Evolutionary conservation across 2,888 invertebrate genomes (phyloP).

Genomic region (Orthosia cruda): DNA sequence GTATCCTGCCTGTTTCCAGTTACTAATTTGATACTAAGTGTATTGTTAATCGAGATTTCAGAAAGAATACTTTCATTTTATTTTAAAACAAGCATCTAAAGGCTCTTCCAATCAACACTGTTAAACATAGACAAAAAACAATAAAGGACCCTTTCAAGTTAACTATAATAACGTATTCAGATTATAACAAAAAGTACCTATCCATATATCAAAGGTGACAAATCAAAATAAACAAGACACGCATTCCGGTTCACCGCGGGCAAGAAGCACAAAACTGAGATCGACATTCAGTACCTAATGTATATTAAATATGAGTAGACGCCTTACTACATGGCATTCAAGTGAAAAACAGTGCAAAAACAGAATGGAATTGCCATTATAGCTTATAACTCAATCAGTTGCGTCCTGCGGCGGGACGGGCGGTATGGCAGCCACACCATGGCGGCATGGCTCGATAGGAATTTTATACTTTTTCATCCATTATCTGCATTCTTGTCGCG

Average conservation of each 20-base stretch:
- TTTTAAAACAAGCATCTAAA: background rate
- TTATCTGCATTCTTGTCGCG: slow-evolving; percentile 83
- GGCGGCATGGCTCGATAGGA: slow-evolving; percentile 79
- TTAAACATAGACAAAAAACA: slow-evolving; percentile 19
- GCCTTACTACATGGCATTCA: slow-evolving; percentile 81
- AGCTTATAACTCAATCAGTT: slow-evolving; percentile 91
- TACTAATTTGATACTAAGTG: background rate
- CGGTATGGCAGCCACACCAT: slow-evolving; percentile 27
- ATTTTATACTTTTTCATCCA: slow-evolving; percentile 89
- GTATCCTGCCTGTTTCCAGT: background rate
- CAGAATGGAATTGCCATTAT: slow-evolving; percentile 89
- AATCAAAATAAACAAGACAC: slow-evolving; percentile 89
- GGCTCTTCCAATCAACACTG: background rate
- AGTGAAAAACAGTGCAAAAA: slow-evolving; percentile 90
- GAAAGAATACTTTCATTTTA: background rate
- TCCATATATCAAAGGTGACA: slow-evolving; percentile 89
- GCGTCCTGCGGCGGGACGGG: slow-evolving; percentile 73
- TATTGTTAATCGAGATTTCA: background rate
- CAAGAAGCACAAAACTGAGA: slow-evolving; percentile 86
- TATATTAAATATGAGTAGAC: slow-evolving; percentile 88
- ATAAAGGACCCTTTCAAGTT: slow-evolving; percentile 16
- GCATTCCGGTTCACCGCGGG: slow-evolving; percentile 80
- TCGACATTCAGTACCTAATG: slow-evolving; percentile 85
- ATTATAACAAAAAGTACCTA: slow-evolving; percentile 84
- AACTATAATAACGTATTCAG: slow-evolving; percentile 44